Percentiles rank a stretch among this genome's conserved stretches.
phyloP scores from a whole-genome alignment of 2,797 vertebrate species.

The Echeneis naucrates region DNA sequence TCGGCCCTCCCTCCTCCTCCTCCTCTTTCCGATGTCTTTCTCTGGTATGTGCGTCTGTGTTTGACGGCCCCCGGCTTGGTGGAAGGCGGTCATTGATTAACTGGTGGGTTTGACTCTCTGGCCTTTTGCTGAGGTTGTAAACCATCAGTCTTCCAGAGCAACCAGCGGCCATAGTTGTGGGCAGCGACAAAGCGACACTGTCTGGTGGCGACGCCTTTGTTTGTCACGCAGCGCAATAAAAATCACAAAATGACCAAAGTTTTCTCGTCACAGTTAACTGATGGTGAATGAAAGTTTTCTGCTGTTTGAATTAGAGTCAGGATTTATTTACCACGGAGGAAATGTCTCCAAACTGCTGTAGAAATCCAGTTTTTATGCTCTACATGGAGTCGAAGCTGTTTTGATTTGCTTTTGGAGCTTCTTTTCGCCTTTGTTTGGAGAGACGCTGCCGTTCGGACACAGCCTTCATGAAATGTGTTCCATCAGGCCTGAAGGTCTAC shows the following conservation, averaged over 20 bases:
- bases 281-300: slow-evolving; percentile 6
- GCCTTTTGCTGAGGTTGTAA: slow-evolving; percentile 73
- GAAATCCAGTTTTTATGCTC: neutral
- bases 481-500: too few species aligned
- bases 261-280: slow-evolving; percentile 8
- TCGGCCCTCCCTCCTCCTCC: slow-evolving; percentile 15
- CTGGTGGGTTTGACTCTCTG: slow-evolving; percentile 61
- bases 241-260: slow-evolving; percentile 2
- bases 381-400: neutral
- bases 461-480: too few species aligned
- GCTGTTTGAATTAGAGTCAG: slow-evolving; percentile 12
- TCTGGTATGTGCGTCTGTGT: slow-evolving; percentile 62
- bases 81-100: slow-evolving; percentile 74
- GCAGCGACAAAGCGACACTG: too few species aligned
- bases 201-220: slow-evolving; percentile 55
- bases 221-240: slow-evolving; percentile 16
- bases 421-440: too few species aligned
- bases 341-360: neutral
- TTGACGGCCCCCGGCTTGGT: slow-evolving; percentile 38
- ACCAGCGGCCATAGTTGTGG: slow-evolving; percentile 61
- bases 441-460: too few species aligned
- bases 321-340: neutral
- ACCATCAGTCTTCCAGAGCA: slow-evolving; percentile 73
- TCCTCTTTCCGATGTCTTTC: slow-evolving; percentile 31
- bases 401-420: too few species aligned